Conservation (phyloP, 2,888 invertebrate genomes). For the Microchrysa polita region DNA sequence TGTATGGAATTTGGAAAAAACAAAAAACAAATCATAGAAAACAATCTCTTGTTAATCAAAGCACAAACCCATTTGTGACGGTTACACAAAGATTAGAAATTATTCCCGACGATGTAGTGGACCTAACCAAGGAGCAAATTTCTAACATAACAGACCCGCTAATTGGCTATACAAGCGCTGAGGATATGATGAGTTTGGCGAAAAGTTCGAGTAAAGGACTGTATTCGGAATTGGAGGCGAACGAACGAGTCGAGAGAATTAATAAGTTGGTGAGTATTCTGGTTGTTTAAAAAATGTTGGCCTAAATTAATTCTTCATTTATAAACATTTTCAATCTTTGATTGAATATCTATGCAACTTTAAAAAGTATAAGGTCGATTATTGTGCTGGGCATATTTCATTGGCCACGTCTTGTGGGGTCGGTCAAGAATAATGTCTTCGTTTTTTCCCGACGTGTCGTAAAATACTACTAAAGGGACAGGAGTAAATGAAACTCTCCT, state of each 20-base stretch:
- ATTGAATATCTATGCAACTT: too few species aligned
- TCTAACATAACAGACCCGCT: slow-evolving; percentile 59
- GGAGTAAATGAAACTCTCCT: too few species aligned
- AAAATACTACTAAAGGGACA: too few species aligned
- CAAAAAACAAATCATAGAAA: slow-evolving; percentile 64
- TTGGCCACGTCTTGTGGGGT: too few species aligned
- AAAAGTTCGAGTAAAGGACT: slow-evolving; percentile 87
- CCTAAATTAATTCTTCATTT: too few species aligned
- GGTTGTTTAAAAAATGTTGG: too few species aligned
- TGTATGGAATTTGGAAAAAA: too few species aligned
- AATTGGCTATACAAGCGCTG: slow-evolving; percentile 67
- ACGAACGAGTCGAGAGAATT: slow-evolving; percentile 79
- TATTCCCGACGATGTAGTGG: slow-evolving; percentile 56
- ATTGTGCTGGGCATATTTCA: too few species aligned
- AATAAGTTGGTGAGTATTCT: slow-evolving; percentile 79
- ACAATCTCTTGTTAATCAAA: slow-evolving; percentile 69
- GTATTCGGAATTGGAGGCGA: slow-evolving; percentile 75
- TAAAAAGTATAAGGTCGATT: too few species aligned
- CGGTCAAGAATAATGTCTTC: too few species aligned
- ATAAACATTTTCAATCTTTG: too few species aligned
- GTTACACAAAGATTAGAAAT: slow-evolving; percentile 61
- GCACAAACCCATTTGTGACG: slow-evolving; percentile 68
- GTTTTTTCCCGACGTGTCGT: too few species aligned
- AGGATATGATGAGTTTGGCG: slow-evolving; percentile 87
- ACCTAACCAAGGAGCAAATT: slow-evolving; percentile 59